A percentile compares a stretch with the other conserved stretches of the same genome.
Evolutionary conservation across 1,140 invertebrate species (phyloP).

Genomic region (Anagrus nilaparvatae): DNA sequence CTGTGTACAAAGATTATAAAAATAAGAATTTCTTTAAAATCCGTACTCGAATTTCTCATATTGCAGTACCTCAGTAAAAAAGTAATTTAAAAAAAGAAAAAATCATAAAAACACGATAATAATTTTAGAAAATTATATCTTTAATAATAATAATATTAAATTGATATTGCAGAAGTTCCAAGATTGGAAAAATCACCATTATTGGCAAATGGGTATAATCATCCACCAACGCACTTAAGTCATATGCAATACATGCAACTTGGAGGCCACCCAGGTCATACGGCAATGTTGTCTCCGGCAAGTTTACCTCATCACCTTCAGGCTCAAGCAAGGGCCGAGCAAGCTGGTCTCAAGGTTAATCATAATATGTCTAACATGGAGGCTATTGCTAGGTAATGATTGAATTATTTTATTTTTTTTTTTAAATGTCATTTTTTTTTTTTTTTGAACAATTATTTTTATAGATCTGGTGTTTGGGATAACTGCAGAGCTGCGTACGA

Average conservation of each 20-base stretch:
- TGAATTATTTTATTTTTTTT: neutral
- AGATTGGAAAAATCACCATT: constrained; percentile 84
- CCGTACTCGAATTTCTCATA: too few species aligned
- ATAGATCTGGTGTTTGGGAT: constrained; percentile 83
- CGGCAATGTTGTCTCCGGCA: constrained; percentile 76
- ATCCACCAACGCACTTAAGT: constrained; percentile 78
- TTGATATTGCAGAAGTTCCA: constrained; percentile 63
- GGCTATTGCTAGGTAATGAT: constrained; percentile 64
- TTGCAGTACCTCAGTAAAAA: too few species aligned
- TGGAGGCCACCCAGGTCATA: constrained; percentile 59
- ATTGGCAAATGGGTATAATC: constrained; percentile 88
- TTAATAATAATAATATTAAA: too few species aligned
- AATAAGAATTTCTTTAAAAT: too few species aligned
- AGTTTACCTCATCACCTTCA: constrained; percentile 69
- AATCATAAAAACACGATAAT: too few species aligned
- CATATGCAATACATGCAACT: constrained; percentile 85
- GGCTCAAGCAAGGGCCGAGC: constrained; percentile 34
- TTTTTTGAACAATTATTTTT: constrained; percentile 26
- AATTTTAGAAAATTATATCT: too few species aligned
- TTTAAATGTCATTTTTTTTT: constrained; percentile 7
- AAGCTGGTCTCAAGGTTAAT: constrained; percentile 54
- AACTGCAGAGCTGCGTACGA: constrained; percentile 87
- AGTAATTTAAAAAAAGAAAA: too few species aligned
- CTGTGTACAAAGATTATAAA: too few species aligned
- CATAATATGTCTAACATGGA: constrained; percentile 69